Conservation (phyloP, 2,113 vertebrate genomes). For the Chiloscyllium plagiosum region DNA sequence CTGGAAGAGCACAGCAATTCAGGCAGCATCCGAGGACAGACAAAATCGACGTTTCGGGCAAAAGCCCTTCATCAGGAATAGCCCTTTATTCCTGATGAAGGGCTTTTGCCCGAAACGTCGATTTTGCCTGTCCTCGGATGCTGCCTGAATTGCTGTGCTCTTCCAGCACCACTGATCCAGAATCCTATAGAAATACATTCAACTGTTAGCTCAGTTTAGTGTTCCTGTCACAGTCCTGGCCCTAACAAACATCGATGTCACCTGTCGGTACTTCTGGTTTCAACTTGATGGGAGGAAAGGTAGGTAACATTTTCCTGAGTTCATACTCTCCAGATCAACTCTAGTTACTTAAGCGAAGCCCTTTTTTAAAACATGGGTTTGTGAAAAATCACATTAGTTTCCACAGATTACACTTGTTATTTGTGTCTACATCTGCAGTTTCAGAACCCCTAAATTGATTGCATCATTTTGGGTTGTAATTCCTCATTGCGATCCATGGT, state of each 20-base stretch:
- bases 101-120: no score
- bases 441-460: background rate
- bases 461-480: background rate
- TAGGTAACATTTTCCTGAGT: background rate
- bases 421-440: background rate
- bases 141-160: no score
- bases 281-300: background rate
- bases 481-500: background rate
- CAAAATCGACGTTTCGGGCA: no score
- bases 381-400: background rate
- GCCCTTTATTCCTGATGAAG: no score
- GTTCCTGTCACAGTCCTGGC: background rate
- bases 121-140: no score
- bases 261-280: background rate
- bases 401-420: no score
- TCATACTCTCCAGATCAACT: background rate
- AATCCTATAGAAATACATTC: no score
- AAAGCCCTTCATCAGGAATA: no score
- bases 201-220: background rate
- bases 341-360: background rate
- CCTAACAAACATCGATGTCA: background rate
- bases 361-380: background rate
- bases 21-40: no score
- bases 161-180: no score
- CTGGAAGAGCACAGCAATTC: no score